Percentiles rank a stretch among this genome's conserved stretches.
phyloP scores from a whole-genome alignment of 1,140 invertebrate species.

The Amyelois transitella region DNA sequence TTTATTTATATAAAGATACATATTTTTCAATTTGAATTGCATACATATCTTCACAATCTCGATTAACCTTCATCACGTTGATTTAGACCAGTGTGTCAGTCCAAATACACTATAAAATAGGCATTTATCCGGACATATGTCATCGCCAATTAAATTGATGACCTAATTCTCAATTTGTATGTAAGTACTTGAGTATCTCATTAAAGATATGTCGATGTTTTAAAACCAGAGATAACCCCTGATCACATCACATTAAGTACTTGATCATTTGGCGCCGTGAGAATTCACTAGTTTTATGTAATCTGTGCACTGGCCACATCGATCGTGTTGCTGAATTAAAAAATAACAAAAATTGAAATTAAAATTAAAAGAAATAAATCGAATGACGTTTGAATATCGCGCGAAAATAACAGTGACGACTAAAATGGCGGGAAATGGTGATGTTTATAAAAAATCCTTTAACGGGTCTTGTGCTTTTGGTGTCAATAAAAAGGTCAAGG shows the following conservation, averaged over 20 bases:
- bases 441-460: constrained; percentile 31
- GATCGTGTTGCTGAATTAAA: neutral
- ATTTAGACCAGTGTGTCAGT: neutral
- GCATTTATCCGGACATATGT: constrained; percentile 1
- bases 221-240: neutral
- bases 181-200: neutral
- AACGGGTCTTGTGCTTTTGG: constrained; percentile 39
- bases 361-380: neutral
- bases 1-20: too few relatives aligned
- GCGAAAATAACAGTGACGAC: constrained; percentile 33
- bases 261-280: neutral
- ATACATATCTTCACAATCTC: too few relatives aligned
- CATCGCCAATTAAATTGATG: constrained; percentile 14
- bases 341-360: neutral
- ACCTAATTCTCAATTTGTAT: constrained; percentile 9
- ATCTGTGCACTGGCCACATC: neutral
- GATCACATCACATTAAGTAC: neutral
- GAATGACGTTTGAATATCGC: constrained; percentile 30
- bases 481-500: constrained; percentile 35
- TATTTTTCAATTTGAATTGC: too few relatives aligned
- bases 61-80: too few relatives aligned
- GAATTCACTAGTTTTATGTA: too few relatives aligned
- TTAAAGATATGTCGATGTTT: neutral
- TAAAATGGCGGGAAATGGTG: constrained; percentile 36
- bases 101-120: neutral